phyloP scores from a whole-genome alignment of 2,888 invertebrate genomes.

The Lepas anatifera region DNA sequence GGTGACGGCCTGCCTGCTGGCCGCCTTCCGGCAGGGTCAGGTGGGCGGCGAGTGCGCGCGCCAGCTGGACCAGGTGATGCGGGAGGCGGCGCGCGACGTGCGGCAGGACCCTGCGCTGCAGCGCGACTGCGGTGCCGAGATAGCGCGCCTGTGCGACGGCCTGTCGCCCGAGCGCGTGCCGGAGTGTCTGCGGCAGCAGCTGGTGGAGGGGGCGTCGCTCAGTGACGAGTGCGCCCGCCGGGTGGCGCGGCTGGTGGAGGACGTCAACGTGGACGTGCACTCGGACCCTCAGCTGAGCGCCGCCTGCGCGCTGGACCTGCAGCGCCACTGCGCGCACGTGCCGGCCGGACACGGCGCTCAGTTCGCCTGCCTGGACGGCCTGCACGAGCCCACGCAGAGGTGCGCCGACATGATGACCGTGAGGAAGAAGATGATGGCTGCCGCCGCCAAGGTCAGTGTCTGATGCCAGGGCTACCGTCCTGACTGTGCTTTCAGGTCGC shows the following conservation, averaged over 20 bases:
- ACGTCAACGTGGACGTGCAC: conserved; percentile 78
- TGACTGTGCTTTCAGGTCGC: too few relatives aligned
- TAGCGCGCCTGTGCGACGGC: conserved; percentile 73
- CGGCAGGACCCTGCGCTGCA: conserved; percentile 76
- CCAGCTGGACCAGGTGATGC: conserved; percentile 66
- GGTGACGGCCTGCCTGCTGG: neutral
- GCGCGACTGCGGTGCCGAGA: conserved; percentile 81
- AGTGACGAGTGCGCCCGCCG: conserved; percentile 66
- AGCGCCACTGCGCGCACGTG: conserved; percentile 40
- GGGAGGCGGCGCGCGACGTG: conserved; percentile 81
- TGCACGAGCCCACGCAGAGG: conserved; percentile 47
- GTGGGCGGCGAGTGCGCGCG: conserved; percentile 61
- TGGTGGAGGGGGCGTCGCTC: conserved; percentile 36
- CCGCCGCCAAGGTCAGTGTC: conserved; percentile 52
- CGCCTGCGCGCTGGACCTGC: conserved; percentile 67
- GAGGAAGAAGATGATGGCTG: conserved; percentile 80
- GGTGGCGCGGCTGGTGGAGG: conserved; percentile 74
- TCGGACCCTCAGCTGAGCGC: conserved; percentile 83
- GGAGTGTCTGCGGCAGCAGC: conserved; percentile 6
- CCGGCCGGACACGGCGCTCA: conserved; percentile 38
- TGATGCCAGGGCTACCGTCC: too few relatives aligned
- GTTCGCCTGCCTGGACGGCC: conserved; percentile 35
- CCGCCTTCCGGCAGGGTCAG: neutral
- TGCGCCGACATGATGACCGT: conserved; percentile 68
- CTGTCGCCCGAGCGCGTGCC: conserved; percentile 44